Conservation (phyloP, 2,888 invertebrate genomes). For the Trachelus stipa region DNA sequence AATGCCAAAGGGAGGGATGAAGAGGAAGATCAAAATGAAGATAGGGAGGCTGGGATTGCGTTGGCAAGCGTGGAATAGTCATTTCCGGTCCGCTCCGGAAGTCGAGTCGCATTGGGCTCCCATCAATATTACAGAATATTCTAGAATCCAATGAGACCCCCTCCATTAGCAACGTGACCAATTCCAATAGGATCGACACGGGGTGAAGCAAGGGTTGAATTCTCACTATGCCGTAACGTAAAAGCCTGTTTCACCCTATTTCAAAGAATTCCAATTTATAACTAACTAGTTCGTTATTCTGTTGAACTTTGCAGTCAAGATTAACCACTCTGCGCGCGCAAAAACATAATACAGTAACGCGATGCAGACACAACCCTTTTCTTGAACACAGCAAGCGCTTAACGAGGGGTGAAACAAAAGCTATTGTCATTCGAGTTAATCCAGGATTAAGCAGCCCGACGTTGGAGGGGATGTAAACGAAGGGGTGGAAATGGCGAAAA, state of each 20-base stretch:
- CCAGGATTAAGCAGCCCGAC: background rate
- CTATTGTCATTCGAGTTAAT: slow-evolving; percentile 4
- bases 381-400: background rate
- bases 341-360: background rate
- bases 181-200: background rate
- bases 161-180: background rate
- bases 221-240: background rate
- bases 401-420: slow-evolving; percentile 1
- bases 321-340: background rate
- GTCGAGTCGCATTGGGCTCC: slow-evolving; percentile 49
- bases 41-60: slow-evolving; percentile 32
- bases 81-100: slow-evolving; percentile 55
- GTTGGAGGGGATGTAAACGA: background rate
- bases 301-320: background rate
- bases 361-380: background rate
- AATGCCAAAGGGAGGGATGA: slow-evolving; percentile 1
- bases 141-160: slow-evolving; percentile 31
- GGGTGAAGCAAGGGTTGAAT: background rate
- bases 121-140: slow-evolving; percentile 28
- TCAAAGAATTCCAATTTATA: background rate
- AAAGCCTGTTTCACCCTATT: background rate
- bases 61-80: slow-evolving; percentile 53
- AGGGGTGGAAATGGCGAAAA: background rate
- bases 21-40: slow-evolving; percentile 14
- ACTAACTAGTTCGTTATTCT: no score